Percentiles rank a stretch among this genome's conserved stretches.
phyloP scores from a whole-genome alignment of 1,140 invertebrate genomes.

The Brachionus rotundiformis region DNA sequence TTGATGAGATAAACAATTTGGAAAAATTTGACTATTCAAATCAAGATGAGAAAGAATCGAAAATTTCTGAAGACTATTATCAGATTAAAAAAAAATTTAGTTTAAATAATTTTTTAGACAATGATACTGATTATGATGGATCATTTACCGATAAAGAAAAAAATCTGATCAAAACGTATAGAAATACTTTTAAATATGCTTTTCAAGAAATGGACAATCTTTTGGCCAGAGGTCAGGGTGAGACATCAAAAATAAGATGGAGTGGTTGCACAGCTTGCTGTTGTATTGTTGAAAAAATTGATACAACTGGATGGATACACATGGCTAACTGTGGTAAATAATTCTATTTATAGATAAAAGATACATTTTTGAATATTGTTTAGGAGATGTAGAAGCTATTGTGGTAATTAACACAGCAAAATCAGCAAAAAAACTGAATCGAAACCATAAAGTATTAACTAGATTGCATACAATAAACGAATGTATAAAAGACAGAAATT shows the following conservation, averaged over 20 bases:
- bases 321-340: constrained; percentile 42
- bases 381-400: constrained; percentile 47
- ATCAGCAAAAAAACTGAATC: neutral
- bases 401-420: constrained; percentile 20
- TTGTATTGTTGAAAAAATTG: constrained; percentile 27
- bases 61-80: neutral
- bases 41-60: neutral
- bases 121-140: neutral
- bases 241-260: constrained; percentile 48
- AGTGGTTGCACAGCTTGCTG: constrained; percentile 12
- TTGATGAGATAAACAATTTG: constrained; percentile 48
- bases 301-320: neutral
- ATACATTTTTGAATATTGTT: neutral
- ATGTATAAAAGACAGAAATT: neutral
- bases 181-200: constrained; percentile 5
- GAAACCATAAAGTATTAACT: constrained; percentile 34
- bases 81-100: neutral
- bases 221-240: constrained; percentile 13
- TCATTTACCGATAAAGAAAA: constrained; percentile 23
- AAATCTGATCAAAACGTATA: neutral
- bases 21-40: constrained; percentile 40
- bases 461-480: constrained; percentile 17
- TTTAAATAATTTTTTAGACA: neutral
- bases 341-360: neutral
- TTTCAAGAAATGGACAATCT: constrained; percentile 37